Evolutionary conservation across 2,113 vertebrate species (phyloP).

Genomic region (Phaetusa simplex): DNA sequence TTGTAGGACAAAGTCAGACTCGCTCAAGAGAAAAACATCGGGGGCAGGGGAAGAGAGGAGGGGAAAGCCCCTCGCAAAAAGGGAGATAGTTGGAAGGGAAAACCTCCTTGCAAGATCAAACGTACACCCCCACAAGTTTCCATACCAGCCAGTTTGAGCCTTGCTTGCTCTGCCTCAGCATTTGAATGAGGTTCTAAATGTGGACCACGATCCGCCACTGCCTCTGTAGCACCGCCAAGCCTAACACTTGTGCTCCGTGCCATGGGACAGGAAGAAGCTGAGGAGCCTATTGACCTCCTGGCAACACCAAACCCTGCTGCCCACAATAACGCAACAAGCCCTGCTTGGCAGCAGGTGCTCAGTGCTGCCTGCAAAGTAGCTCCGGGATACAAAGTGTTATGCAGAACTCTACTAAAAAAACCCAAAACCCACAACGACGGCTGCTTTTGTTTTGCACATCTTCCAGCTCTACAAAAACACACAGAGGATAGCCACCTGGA

Average conservation of each 20-base stretch:
- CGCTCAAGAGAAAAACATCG: background rate
- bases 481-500: background rate
- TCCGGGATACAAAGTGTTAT: background rate
- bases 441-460: background rate
- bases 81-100: background rate
- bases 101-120: background rate
- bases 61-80: background rate
- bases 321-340: background rate
- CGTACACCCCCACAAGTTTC: background rate
- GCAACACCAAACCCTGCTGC: background rate
- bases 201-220: background rate
- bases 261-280: background rate
- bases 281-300: background rate
- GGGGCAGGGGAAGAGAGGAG: background rate
- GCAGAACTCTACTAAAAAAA: background rate
- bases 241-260: background rate
- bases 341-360: background rate
- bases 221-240: background rate
- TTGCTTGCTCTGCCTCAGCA: background rate
- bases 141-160: background rate
- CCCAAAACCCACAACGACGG: background rate
- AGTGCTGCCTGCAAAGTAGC: background rate
- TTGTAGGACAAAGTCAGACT: background rate
- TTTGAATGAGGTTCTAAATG: background rate
- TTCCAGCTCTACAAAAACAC: background rate